Conservation (phyloP, 2,113 vertebrate genomes). For the Lynx canadensis region DNA sequence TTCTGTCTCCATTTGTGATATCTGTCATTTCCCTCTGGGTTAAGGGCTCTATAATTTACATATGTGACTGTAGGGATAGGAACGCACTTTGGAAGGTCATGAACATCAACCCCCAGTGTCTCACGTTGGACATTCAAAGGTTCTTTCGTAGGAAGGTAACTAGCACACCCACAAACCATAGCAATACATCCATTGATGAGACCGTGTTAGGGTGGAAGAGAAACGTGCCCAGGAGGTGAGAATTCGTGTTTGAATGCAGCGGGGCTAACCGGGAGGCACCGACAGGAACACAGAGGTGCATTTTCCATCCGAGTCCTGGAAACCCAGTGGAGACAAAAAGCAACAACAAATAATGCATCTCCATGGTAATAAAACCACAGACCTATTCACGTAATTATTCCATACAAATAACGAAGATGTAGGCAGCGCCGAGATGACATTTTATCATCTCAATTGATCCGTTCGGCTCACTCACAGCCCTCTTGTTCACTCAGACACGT, state of each 20-base stretch:
- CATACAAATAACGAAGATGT: not conserved
- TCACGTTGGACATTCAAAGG: accelerated
- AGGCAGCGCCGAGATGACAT: not conserved
- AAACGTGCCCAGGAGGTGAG: not conserved
- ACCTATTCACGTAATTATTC: conserved; percentile 23
- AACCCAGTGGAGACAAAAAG: not conserved
- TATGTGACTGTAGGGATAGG: not conserved
- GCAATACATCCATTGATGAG: accelerated
- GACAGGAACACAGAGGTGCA: not conserved
- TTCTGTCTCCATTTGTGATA: not conserved
- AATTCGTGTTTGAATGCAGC: not conserved
- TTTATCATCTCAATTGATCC: conserved; percentile 2
- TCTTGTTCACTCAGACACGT: not conserved
- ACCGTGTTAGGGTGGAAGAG: not conserved
- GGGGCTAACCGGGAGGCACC: not conserved
- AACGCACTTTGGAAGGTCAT: not conserved
- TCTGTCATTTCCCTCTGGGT: not conserved
- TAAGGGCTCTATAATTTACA: accelerated
- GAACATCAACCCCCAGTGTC: accelerated
- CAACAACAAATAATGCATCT: not conserved
- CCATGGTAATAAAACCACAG: conserved; percentile 40
- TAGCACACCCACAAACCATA: no score
- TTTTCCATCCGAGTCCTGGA: not conserved
- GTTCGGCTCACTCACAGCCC: not conserved
- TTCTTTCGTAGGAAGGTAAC: not conserved